A percentile compares a stretch with the other conserved stretches of the same genome.
phyloP scores from a whole-genome alignment of 2,113 vertebrate species.

The Python bivittatus region DNA sequence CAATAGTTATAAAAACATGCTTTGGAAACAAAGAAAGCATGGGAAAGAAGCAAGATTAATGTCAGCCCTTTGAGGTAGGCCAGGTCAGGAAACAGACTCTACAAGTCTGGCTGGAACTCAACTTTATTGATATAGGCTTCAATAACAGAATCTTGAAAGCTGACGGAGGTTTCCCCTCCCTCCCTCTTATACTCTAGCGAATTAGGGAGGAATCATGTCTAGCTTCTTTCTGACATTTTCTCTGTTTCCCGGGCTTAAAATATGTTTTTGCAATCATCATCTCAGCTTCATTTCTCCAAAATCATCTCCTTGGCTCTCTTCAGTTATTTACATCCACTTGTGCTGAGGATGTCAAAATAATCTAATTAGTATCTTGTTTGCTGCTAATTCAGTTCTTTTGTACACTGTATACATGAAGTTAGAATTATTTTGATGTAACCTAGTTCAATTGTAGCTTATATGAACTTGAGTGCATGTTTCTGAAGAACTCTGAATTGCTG shows the following conservation, averaged over 20 bases:
- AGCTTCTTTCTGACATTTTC: background rate
- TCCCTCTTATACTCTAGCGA: background rate
- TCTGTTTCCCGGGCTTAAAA: background rate
- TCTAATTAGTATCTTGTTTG: background rate
- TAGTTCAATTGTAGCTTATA: background rate
- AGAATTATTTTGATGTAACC: slow-evolving; percentile 10
- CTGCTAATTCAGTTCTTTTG: background rate
- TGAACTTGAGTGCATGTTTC: background rate
- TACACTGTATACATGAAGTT: background rate
- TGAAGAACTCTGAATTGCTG: background rate
- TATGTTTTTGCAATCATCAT: background rate
- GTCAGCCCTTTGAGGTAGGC: background rate
- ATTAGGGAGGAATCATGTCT: background rate
- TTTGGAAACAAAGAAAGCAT: background rate
- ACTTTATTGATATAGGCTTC: background rate
- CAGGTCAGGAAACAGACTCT: background rate
- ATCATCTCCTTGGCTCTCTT: background rate
- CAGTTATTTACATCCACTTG: background rate
- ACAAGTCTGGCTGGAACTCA: background rate
- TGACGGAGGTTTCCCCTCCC: background rate
- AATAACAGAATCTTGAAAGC: background rate
- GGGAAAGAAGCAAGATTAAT: background rate
- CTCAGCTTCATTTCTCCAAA: background rate
- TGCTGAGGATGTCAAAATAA: background rate
- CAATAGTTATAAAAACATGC: background rate